A percentile compares a stretch with the other conserved stretches of the same genome.
These are phyloP conservation scores for Archilochus colubris DNA, from an alignment of 2,113 vertebrate species.

Conservation along the genomic window DNA sequence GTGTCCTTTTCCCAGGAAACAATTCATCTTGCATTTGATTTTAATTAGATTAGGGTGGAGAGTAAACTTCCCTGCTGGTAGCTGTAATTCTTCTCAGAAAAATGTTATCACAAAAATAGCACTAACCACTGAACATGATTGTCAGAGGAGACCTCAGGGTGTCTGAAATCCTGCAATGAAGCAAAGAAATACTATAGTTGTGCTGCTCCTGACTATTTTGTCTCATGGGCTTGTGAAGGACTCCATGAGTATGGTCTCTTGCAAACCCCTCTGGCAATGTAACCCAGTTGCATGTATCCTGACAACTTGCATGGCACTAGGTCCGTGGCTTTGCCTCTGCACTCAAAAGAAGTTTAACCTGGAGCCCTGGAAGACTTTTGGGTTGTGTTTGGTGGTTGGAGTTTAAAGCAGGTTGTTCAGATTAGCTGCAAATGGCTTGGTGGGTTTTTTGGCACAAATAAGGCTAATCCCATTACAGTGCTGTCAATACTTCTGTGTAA, in stretches of 20 bases:
- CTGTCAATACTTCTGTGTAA: neutral
- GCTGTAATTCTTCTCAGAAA: neutral
- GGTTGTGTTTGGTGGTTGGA: neutral
- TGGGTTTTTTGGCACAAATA: neutral
- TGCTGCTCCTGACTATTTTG: neutral
- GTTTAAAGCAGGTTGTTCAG: slow-evolving; percentile 20
- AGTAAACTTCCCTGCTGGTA: neutral
- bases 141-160: neutral
- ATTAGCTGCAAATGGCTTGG: neutral
- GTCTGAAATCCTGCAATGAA: neutral
- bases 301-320: neutral
- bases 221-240: neutral
- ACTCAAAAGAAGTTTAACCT: neutral
- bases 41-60: neutral
- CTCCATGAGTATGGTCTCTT: neutral
- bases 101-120: neutral
- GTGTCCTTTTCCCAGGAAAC: neutral
- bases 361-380: neutral
- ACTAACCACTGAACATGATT: neutral
- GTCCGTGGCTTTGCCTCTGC: neutral
- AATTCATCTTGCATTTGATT: neutral
- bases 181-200: neutral
- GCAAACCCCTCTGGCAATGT: rapidly evolving
- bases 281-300: rapidly evolving
- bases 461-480: neutral